Base-by-base conservation (phyloP, 1,140 invertebrate genomes). In the Aphelinus atriplicis region DNA sequence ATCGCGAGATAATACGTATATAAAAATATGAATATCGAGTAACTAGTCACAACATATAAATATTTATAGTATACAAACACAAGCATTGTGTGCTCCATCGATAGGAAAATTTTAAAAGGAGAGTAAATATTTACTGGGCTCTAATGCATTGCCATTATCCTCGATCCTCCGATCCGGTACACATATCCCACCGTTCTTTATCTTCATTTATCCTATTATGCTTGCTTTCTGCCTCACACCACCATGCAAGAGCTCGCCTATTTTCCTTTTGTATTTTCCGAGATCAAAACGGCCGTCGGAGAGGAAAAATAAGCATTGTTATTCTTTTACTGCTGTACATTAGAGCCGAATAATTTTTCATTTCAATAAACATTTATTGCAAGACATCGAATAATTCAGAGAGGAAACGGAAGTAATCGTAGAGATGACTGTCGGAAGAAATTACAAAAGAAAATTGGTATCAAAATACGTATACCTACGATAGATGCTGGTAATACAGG, bases 51-150 rank as follows among this genome's bases (percentile, higher is more conserved):
- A 86, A 87, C 85, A 86, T 86, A 86, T 53, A 60, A 10, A 73
- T 67, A 65, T 73, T 46, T 73, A 58, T 48, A 86, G 85, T 86
- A 87, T 86, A 88, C 86, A 87, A 87, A 88, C 85, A 86, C 84
- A 88, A 86, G 84, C 84, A 87, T 87, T 84, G 80, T 85, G 85
- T 84, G 84, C 83, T 85, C 82, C 82, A 87, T 82, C 77, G 81
- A 86, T 81, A 83, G 78, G 81, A 78, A 84, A 82, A 80, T 82
- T 78, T 79, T 78, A 81, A 60, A 3, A 68, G 45, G 26, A 56
- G 9, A 68, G 78, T 80, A 71, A 61, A 77, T 76, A 77, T 81
- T 84, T 83, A 81, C 79, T 81, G 73, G 82, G 78, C 83, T 82
- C 81, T 77, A 82, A 83, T 81, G 81, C 80, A 78, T 76, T 75